A percentile compares a stretch with the other conserved stretches of the same genome.
Conservation (phyloP, 2,797 vertebrate genomes). For the Pseudochirops corinnae region DNA sequence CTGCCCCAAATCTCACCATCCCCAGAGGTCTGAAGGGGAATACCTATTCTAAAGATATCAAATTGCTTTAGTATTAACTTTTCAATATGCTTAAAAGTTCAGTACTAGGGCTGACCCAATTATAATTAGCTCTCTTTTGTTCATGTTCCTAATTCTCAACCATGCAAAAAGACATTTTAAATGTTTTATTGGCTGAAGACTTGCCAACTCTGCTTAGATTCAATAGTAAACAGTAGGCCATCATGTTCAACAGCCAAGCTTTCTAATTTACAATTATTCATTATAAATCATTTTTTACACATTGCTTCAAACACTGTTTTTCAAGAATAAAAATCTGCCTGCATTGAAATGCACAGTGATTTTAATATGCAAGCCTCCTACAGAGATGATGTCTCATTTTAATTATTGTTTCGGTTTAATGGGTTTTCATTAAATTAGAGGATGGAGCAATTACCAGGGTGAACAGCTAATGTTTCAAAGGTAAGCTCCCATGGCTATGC, state of each 20-base stretch:
- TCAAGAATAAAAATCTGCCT: constrained; percentile 80
- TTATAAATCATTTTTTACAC: constrained; percentile 84
- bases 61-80: neutral
- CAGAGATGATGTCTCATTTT: constrained; percentile 89
- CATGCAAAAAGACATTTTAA: constrained; percentile 59
- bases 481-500: constrained; percentile 84
- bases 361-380: constrained; percentile 89
- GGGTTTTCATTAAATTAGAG: constrained; percentile 91
- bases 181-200: constrained; percentile 55
- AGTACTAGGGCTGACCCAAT: constrained; percentile 9
- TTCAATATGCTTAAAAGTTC: constrained; percentile 26
- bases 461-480: constrained; percentile 87
- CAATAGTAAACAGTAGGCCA: constrained; percentile 79
- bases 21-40: neutral
- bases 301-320: constrained; percentile 81
- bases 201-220: constrained; percentile 68
- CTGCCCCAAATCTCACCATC: neutral
- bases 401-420: constrained; percentile 91
- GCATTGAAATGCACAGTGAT: constrained; percentile 81
- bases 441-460: constrained; percentile 87
- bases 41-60: neutral
- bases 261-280: constrained; percentile 80
- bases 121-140: neutral
- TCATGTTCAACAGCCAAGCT: constrained; percentile 72
- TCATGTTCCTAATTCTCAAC: constrained; percentile 23